Conservation (phyloP, 2,797 vertebrate species). For the Gymnodraco acuticeps region DNA sequence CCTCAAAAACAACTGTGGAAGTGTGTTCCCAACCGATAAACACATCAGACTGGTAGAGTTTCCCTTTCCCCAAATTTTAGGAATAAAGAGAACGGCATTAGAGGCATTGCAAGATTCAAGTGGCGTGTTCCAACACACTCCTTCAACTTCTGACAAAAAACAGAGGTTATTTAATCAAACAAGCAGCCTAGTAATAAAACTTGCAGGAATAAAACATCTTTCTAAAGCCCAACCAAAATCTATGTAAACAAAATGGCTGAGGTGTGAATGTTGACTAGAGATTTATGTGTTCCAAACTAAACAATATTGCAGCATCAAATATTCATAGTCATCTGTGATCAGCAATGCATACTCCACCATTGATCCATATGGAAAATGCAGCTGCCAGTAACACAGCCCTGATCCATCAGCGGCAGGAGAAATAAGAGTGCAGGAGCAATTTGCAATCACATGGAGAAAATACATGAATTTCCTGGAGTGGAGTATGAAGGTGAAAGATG, state of each 20-base stretch:
- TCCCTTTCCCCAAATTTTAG: not conserved
- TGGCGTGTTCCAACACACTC: slow-evolving; percentile 15
- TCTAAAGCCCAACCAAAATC: slow-evolving; percentile 5
- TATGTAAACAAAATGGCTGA: slow-evolving; percentile 64
- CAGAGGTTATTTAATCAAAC: slow-evolving; percentile 74
- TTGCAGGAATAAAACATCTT: slow-evolving; percentile 30
- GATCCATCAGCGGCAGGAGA: slow-evolving; percentile 68
- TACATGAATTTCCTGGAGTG: slow-evolving; percentile 77
- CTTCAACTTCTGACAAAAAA: slow-evolving; percentile 35
- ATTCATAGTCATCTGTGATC: slow-evolving; percentile 79
- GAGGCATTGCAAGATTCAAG: slow-evolving; percentile 2
- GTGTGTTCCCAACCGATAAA: slow-evolving; percentile 3
- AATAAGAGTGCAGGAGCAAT: slow-evolving; percentile 69
- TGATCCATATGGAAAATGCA: slow-evolving; percentile 78
- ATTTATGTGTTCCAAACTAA: slow-evolving; percentile 68
- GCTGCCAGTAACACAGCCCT: slow-evolving; percentile 69
- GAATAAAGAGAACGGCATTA: not conserved
- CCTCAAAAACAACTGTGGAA: not conserved
- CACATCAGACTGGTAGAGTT: slow-evolving; percentile 6
- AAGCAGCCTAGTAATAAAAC: slow-evolving; percentile 58
- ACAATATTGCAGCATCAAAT: slow-evolving; percentile 77
- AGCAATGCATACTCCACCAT: slow-evolving; percentile 71
- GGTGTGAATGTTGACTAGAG: slow-evolving; percentile 46
- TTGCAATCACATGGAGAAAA: slow-evolving; percentile 73
- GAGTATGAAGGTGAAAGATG: slow-evolving; percentile 79